Base-by-base conservation (phyloP, 2,888 invertebrate species). In the Cheilosia pagana region DNA sequence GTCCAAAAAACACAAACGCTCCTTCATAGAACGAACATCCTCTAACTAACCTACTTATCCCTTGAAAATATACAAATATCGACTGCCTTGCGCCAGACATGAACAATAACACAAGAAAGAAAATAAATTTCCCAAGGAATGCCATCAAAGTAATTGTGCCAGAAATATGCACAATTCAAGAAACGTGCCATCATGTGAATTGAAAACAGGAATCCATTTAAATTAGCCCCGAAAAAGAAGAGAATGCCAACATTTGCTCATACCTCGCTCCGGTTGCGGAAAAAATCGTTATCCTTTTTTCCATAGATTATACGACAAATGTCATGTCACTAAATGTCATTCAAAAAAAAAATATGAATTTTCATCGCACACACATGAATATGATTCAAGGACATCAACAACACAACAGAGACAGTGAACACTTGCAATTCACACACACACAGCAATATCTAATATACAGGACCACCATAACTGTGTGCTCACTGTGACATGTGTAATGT, bases 251-350 rank as follows among this genome's bases (percentile, higher is more conserved):
- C 31, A 25, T 39, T 25, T 45, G 19, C 12, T 35, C 12, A 12
- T 35, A 35, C 25, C 10, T 12, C 23, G 7, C 57, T 35, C 25
- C 6, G 65, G 35, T 59, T 70, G 78, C 55, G 70, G 70, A 59
- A 50, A 45, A 71, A 78, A 65, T 78, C 71, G 63, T 71, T 78
- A 78, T 74, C 62, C 57, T 53, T 83, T 31, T 79, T 71, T n/a
- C n/a, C 75, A 75, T 79, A 67, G 63, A 75, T 75, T 65, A 65
- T 62, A 85, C 75, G 75, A 70, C 70, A 41, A 79, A 85, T 85
- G 85, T 81, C 85, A 85, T 81, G 81, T 85, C 85, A 75, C 85
- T 85, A 71, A 75, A 75, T 85, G 85, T 71, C 85, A 85, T 75
- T 85, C 71, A 65, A 57, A 77, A 72, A 74, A 77, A 35, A 70